Evolutionary conservation across 2,888 invertebrate species (phyloP), one percentile per base, ranked within the genome.

Genomic region (Zaprionus bogoriensis): DNA sequence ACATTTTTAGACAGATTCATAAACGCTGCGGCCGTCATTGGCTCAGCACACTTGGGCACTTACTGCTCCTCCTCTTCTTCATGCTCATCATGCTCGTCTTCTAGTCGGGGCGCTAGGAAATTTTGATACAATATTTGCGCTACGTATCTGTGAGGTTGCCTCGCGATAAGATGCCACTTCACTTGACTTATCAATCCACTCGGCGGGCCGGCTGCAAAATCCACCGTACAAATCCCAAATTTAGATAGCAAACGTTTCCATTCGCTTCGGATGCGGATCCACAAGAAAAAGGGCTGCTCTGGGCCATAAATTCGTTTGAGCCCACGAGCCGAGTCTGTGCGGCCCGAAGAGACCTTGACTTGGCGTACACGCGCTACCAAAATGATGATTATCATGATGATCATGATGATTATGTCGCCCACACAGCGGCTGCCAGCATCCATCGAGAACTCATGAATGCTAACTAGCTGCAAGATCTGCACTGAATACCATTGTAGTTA

Each of bases 71-170:
- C n/a, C n/a, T n/a, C n/a, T n/a, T n/a, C n/a, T n/a, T n/a, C n/a
- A n/a, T n/a, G n/a, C n/a, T n/a, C n/a, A n/a, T n/a, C n/a, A n/a
- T n/a, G n/a, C n/a, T n/a, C 17, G 23, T 45, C 50, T 51, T n/a
- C n/a, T 38, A 27, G 38, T 30, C 23, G 14, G 51, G 48, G 60
- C 60, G 58, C 63, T 58, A 58, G 48, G n/a, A n/a, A 63, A 41
- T 63, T 64, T 28, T 44, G 20, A 65, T 60, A 59, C 44, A 62
- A 62, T 69, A 62, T 69, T 67, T 69, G 58, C 54, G 54, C 59
- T 67, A 57, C 55, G 68, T 69, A 69, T 69, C 67, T 61, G 28
- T 10, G 20, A 38, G 45, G 27, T 25, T 60, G 32, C 44, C 38
- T 10, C 14, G 22, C 47, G 67, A 67, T 67, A 67, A 67, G 65